Base-by-base conservation (phyloP, 2,113 vertebrate genomes). In the Amphiprion ocellaris region DNA sequence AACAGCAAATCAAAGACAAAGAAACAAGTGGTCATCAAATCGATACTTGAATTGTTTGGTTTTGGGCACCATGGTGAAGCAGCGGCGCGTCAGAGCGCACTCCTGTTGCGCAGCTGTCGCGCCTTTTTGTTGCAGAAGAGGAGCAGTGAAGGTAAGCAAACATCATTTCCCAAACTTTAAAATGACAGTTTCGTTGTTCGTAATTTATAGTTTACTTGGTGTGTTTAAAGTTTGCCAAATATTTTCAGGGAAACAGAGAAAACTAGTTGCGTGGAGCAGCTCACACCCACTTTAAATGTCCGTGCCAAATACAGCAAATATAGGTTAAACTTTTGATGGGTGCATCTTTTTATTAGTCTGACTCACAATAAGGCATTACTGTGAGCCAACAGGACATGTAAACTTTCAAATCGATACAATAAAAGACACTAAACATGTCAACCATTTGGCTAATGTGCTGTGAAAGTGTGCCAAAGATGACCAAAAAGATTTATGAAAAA, bases 51-150 rank as follows among this genome's bases (percentile, higher is more conserved):
- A 23, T 41, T 26, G 26, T 41, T 44, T 23, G 24, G 1, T 17
- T 72, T 41, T 33, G 39, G 23, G 61, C 62, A 64, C 15, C 21
- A 93, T 93, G 92, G 90, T 87, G 50, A 90, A 87, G 46, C 89
- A 86, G 70, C 63, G 90, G 44, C 83, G 89, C n/a, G 19, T 58
- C 81, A 77, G 82, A 79, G 74, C 72, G 28, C 77, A 41, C 37
- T 74, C 74, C 47, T 69, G 53, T 52, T 87, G 69, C 56, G 47
- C 84, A 26, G 54, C 64, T 54, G 74, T 77, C 54, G 77, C 76
- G 19, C 71, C 80, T 64, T 67, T 79, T 67, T 82, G 80, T 65
- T 61, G 72, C 66, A 90, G 80, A 19, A 84, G 15, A 66, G 74
- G 70, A 77, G 15, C 75, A 3, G 1, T 9, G 3, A 86, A 77